These are phyloP conservation scores for Arge pagana DNA, from an alignment of 2,888 invertebrate genomes.

Conservation along the genomic window DNA sequence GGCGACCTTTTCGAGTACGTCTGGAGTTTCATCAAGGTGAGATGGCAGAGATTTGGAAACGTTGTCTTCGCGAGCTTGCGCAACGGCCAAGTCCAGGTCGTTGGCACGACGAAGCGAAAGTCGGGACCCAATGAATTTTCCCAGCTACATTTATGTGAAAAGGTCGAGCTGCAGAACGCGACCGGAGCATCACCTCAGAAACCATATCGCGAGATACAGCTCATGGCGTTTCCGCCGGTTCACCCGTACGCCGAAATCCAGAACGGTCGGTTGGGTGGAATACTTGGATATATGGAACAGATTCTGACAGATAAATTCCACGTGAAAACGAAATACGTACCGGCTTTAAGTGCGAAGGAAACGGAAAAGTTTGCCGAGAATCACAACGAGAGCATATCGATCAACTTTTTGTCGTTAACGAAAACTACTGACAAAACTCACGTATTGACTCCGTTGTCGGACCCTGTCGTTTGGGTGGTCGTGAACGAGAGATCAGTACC, in stretches of 20 bases:
- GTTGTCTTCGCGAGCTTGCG: neutral
- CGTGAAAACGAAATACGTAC: slow-evolving; percentile 4
- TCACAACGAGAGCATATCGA: neutral
- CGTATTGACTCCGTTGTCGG: too few relatives aligned
- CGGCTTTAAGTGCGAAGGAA: neutral
- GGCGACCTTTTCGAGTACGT: neutral
- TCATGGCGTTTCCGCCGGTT: too few relatives aligned
- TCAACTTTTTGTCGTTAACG: neutral
- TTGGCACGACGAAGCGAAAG: too few relatives aligned
- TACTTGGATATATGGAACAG: neutral
- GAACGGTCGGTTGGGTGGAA: too few relatives aligned
- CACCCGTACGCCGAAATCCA: too few relatives aligned
- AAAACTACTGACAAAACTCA: neutral
- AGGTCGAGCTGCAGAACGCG: too few relatives aligned
- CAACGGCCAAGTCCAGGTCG: neutral
- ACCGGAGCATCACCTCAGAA: too few relatives aligned
- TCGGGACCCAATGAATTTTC: too few relatives aligned
- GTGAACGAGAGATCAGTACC: too few relatives aligned
- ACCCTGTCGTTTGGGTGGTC: neutral
- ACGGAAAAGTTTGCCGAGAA: neutral
- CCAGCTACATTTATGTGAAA: too few relatives aligned
- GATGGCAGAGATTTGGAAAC: neutral
- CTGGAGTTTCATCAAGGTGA: neutral
- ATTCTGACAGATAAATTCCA: neutral
- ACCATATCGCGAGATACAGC: too few relatives aligned